These are phyloP conservation scores for Aphelenchoides bicaudatus DNA, from an alignment of 2,888 invertebrate genomes.

Conservation along the genomic window DNA sequence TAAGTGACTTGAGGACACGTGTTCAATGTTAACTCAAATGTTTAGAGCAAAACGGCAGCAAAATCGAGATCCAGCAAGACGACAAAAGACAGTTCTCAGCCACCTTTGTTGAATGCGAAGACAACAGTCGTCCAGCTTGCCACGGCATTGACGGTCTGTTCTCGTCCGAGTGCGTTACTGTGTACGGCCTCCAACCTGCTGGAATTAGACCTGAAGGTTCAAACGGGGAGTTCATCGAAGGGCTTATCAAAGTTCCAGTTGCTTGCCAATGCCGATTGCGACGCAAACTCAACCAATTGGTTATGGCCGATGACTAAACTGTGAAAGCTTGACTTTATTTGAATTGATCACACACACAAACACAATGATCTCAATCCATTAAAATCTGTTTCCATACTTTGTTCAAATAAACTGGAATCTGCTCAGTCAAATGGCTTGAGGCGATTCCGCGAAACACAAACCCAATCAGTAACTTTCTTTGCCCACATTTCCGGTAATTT, in stretches of 20 bases:
- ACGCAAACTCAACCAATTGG: constrained; percentile 35
- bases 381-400: too few relatives aligned
- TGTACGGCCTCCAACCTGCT: constrained; percentile 46
- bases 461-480: too few relatives aligned
- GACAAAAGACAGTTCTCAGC: constrained; percentile 40
- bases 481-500: too few relatives aligned
- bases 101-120: constrained; percentile 50
- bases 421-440: too few relatives aligned
- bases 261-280: constrained; percentile 49
- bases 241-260: constrained; percentile 43
- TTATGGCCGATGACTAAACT: too few relatives aligned
- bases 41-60: constrained; percentile 49
- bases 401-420: too few relatives aligned
- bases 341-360: too few relatives aligned
- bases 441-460: too few relatives aligned
- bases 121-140: constrained; percentile 38
- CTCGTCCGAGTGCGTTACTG: constrained; percentile 53
- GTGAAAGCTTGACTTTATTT: too few relatives aligned
- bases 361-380: too few relatives aligned
- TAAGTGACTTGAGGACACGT: constrained; percentile 27
- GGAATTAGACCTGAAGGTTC: constrained; percentile 41
- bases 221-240: constrained; percentile 30
- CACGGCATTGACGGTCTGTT: constrained; percentile 49
- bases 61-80: constrained; percentile 56
- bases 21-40: neutral